phyloP scores from a whole-genome alignment of 1,140 invertebrate genomes.

The Microplitis demolitor region DNA sequence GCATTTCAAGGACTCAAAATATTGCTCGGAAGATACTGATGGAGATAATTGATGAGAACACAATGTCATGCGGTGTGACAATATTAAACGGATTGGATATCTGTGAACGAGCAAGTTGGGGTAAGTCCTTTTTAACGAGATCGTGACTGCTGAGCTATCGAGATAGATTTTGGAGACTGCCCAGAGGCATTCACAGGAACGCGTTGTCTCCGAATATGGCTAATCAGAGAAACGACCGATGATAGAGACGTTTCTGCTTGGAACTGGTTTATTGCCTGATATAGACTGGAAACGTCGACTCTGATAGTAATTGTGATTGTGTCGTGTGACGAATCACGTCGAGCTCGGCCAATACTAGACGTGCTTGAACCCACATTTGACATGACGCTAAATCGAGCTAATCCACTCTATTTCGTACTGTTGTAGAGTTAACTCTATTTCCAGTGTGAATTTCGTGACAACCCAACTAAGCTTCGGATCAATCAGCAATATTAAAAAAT shows the following conservation, averaged over 20 bases:
- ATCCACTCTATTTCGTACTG: slow-evolving; percentile 24
- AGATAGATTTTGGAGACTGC: slow-evolving; percentile 43
- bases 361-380: slow-evolving; percentile 58
- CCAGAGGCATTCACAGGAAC: slow-evolving; percentile 51
- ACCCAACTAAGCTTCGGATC: too few relatives aligned
- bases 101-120: background rate
- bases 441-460: too few relatives aligned
- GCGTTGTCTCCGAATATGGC: slow-evolving; percentile 60
- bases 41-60: too few relatives aligned
- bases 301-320: slow-evolving; percentile 55
- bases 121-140: slow-evolving; percentile 35
- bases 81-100: background rate
- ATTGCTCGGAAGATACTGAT: too few relatives aligned
- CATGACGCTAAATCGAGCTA: slow-evolving; percentile 52
- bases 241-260: background rate
- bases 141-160: slow-evolving; percentile 53
- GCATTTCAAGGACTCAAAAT: too few relatives aligned
- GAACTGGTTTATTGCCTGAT: too few relatives aligned
- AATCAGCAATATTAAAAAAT: too few relatives aligned
- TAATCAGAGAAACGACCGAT: slow-evolving; percentile 38
- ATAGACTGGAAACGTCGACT: too few relatives aligned
- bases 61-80: too few relatives aligned
- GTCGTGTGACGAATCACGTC: slow-evolving; percentile 47
- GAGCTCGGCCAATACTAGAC: slow-evolving; percentile 49
- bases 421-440: too few relatives aligned